phyloP scores from a whole-genome alignment of 2,113 vertebrate genomes.

The Callithrix jacchus region DNA sequence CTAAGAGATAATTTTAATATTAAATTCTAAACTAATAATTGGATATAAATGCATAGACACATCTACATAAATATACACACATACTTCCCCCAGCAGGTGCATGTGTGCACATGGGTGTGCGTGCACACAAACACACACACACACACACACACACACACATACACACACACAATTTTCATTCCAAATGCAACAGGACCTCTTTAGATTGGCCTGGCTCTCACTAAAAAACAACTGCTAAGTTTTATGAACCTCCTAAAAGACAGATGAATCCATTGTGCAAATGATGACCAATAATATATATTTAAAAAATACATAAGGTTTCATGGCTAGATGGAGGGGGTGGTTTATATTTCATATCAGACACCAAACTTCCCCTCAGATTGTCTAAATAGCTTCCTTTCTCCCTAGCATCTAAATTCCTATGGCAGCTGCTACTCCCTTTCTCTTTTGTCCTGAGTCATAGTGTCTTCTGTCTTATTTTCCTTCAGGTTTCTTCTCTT shows the following conservation, averaged over 20 bases:
- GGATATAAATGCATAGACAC: neutral
- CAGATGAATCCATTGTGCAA: neutral
- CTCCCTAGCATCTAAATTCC: neutral
- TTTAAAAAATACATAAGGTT: neutral
- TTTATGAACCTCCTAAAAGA: neutral
- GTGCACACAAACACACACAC: neutral
- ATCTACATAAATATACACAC: neutral
- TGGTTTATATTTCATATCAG: neutral
- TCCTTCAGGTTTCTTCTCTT: neutral
- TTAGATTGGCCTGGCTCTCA: neutral
- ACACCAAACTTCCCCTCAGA: neutral
- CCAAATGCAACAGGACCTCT: neutral
- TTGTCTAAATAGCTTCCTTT: neutral
- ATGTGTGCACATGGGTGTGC: neutral
- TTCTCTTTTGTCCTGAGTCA: neutral
- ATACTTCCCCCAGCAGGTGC: neutral
- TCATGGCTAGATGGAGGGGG: neutral
- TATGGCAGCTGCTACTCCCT: neutral
- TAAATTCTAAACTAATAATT: neutral
- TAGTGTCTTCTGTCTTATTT: neutral
- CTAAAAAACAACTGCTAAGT: neutral
- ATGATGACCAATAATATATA: neutral
- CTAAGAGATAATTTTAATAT: neutral
- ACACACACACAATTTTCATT: neutral
- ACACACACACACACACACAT: neutral